Conservation (phyloP, 2,797 vertebrate species). For the Sitta carolinensis region DNA sequence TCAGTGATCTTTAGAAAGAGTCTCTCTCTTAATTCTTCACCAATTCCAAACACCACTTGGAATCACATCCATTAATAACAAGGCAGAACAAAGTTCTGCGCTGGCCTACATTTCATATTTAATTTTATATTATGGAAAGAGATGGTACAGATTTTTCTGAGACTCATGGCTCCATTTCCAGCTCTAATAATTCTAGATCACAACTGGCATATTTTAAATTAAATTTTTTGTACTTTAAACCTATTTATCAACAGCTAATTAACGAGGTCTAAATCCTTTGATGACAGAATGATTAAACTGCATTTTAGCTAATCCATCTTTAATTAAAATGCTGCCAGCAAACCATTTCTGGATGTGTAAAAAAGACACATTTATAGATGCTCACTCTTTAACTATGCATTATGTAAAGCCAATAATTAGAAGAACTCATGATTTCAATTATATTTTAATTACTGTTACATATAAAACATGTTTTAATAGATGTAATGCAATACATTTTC, state of each 20-base stretch:
- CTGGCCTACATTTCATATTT: not conserved
- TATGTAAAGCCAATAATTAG: conserved; percentile 78
- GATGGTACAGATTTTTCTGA: not conserved
- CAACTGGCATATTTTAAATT: conserved; percentile 62
- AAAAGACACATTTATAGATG: conserved; percentile 74
- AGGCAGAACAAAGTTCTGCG: not conserved
- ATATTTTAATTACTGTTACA: conserved; percentile 78
- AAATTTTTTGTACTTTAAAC: conserved; percentile 66
- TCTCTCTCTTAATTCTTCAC: not conserved
- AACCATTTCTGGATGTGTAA: conserved; percentile 70
- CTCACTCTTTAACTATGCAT: conserved; percentile 76
- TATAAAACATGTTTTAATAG: conserved; percentile 70
- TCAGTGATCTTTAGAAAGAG: not conserved
- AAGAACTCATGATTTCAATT: conserved; percentile 77
- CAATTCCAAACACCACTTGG: not conserved
- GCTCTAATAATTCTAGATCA: conserved; percentile 35
- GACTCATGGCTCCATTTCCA: conserved; percentile 11
- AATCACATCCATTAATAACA: not conserved
- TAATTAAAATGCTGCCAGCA: conserved; percentile 79
- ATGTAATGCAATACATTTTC: conserved; percentile 69
- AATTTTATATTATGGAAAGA: not conserved
- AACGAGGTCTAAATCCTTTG: conserved; percentile 74
- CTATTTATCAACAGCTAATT: conserved; percentile 79
- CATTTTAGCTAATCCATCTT: conserved; percentile 81
- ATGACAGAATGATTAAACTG: conserved; percentile 79